Percentiles rank a stretch among this genome's conserved stretches.
Conservation (phyloP, 2,797 vertebrate genomes). For the Leucoraja ocellata region DNA sequence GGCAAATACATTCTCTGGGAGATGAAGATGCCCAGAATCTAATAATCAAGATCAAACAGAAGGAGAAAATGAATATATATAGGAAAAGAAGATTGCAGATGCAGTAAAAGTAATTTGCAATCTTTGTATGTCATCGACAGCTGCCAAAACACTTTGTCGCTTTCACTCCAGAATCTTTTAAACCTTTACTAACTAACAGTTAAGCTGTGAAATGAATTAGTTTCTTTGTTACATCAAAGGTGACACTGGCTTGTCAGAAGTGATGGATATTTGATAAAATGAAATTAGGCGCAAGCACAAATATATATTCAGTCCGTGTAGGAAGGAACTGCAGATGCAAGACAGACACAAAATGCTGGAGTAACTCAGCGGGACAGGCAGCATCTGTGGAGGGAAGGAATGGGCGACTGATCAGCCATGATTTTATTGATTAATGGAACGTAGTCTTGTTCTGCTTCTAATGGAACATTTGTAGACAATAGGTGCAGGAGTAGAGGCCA, state of each 20-base stretch:
- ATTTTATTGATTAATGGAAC: too few relatives aligned
- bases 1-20: background rate
- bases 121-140: background rate
- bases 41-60: background rate
- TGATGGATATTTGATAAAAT: conserved; percentile 10
- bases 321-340: too few relatives aligned
- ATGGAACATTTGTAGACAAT: too few relatives aligned
- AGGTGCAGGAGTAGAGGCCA: too few relatives aligned
- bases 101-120: background rate
- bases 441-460: too few relatives aligned
- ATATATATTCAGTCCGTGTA: too few relatives aligned
- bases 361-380: too few relatives aligned
- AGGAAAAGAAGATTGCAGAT: background rate
- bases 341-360: too few relatives aligned
- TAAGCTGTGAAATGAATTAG: conserved; percentile 10
- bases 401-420: too few relatives aligned
- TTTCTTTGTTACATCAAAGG: background rate
- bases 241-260: conserved; percentile 1
- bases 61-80: background rate
- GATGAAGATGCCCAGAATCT: background rate
- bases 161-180: conserved; percentile 7
- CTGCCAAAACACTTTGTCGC: conserved; percentile 1
- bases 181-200: background rate
- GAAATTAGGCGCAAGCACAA: background rate
- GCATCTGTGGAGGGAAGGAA: too few relatives aligned